Base-by-base conservation (phyloP, 2,888 invertebrate genomes). In the Danaus chrysippus region DNA sequence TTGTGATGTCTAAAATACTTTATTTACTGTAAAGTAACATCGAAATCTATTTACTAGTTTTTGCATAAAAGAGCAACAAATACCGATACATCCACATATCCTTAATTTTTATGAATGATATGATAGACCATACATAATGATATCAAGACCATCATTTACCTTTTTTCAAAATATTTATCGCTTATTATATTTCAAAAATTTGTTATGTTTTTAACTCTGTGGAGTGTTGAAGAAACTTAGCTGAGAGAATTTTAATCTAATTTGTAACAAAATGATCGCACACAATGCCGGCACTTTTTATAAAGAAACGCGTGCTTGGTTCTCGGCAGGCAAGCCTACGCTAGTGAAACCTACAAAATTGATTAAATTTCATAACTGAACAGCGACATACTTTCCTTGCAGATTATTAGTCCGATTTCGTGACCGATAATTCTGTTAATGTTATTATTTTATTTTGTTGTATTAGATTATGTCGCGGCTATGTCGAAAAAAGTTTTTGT, bases 181-280 rank as follows among this genome's bases (percentile, higher is more conserved):
- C 8, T 13, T 13, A 10, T 13, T n/a, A 13, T 49, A 49, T 3
- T 17, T 17, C 23, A 10, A 0, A 15, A 9, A 10, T 49, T 41
- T 54, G 13, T n/a, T 56, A 11, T 41, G 41, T 63, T 69, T 56
- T 54, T 67, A 70, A 43, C 56, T 75, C 75, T 72, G 67, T 73
- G 71, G 73, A 57, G 61, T 56, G 56, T 68, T 68, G 65, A 68
- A 70, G 68, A 70, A 70, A 73, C 71, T 74, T 75, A 78, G 74
- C 79, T 81, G 81, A 86, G 83, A 82, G 78, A 85, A 84, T 78
- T 84, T 86, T 80, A 87, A 87, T 87, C 81, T 83, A 87, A 87
- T 84, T 82, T 82, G 76, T 81, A 81, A 82, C 76, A 82, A 83
- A 82, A 81, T 84, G 79, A 82, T 77, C 77, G 76, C 75, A 74